These are phyloP conservation scores for Choreutis nemorana DNA, from an alignment of 2,888 invertebrate genomes.

Conservation along the genomic window DNA sequence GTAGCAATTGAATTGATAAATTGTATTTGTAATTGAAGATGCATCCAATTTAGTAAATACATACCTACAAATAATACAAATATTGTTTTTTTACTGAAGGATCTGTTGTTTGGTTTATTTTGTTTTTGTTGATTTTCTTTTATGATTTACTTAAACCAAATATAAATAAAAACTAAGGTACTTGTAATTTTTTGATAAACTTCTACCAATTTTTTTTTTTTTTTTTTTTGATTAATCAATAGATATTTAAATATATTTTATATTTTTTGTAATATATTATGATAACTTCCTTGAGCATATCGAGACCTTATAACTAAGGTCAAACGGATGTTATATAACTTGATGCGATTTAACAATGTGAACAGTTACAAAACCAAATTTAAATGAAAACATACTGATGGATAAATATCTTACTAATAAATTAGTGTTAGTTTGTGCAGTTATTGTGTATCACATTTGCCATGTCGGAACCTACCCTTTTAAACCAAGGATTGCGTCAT, in stretches of 20 bases:
- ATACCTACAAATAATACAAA: no score
- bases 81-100: no score
- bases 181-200: neutral
- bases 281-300: conserved; percentile 18
- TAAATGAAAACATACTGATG: conserved; percentile 28
- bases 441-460: no score
- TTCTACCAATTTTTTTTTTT: neutral
- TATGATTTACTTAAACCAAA: no score
- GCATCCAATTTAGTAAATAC: no score
- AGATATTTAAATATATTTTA: neutral
- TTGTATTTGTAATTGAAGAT: no score
- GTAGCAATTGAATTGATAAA: no score
- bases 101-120: no score
- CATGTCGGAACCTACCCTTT: neutral
- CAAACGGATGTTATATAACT: conserved; percentile 47
- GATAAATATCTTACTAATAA: neutral
- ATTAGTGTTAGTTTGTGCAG: neutral
- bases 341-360: no score
- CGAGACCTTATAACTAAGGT: conserved; percentile 41
- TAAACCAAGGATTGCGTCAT: conserved; percentile 20
- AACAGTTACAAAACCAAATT: no score
- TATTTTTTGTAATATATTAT: conserved; percentile 9
- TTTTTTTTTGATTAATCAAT: neutral
- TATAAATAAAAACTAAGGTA: neutral
- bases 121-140: no score